Evolutionary conservation across 1,140 invertebrate species (phyloP).

Genomic region (Reticulitermes speratus): DNA sequence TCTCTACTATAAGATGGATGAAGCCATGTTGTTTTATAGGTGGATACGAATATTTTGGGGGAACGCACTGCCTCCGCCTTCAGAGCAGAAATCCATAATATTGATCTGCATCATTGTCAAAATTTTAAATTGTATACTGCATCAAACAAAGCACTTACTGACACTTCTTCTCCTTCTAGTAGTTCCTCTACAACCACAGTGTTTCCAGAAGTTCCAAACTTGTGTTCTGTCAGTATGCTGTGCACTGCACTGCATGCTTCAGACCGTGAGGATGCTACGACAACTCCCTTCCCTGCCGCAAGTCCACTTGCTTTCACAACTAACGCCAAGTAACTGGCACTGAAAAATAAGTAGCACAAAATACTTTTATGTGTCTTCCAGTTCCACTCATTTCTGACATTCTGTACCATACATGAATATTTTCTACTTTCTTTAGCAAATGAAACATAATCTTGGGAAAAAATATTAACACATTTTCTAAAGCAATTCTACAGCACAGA

Average conservation of each 20-base stretch:
- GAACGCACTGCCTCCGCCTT: no score
- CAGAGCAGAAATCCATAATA: no score
- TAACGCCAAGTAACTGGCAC: conserved; percentile 71
- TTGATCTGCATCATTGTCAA: no score
- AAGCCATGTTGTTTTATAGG: no score
- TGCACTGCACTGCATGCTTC: conserved; percentile 83
- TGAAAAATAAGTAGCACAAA: conserved; percentile 44
- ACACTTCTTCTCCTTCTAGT: conserved; percentile 90
- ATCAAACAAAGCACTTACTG: conserved; percentile 52
- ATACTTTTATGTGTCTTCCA: not conserved
- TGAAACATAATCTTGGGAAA: no score
- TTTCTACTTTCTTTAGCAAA: no score
- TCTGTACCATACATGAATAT: not conserved
- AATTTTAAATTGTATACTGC: no score
- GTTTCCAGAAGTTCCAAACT: conserved; percentile 81
- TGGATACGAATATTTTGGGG: no score
- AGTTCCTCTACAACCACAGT: conserved; percentile 88
- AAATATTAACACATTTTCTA: no score
- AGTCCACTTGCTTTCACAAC: conserved; percentile 95
- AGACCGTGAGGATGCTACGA: conserved; percentile 71
- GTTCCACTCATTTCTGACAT: not conserved
- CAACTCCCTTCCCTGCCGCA: conserved; percentile 94
- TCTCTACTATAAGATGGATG: no score
- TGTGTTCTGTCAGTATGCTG: conserved; percentile 70
- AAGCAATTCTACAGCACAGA: no score